Conservation (phyloP, 2,797 vertebrate genomes). For the Poeciliopsis infans region DNA sequence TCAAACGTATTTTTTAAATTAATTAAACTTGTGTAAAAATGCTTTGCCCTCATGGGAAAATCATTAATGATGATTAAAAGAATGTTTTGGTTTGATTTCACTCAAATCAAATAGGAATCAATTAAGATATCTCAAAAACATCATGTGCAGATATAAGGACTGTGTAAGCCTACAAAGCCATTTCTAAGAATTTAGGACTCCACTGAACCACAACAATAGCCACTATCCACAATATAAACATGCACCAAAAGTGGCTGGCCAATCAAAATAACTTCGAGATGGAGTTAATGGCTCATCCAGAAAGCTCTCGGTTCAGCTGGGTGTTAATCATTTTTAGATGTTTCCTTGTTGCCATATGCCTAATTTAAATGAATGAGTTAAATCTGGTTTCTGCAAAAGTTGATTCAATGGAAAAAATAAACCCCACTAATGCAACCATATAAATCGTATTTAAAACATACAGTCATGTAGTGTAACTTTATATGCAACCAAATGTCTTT, state of each 20-base stretch:
- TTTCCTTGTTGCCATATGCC: background rate
- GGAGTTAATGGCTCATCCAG: background rate
- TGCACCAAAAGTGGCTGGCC: background rate
- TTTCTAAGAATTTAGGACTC: background rate
- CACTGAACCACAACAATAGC: background rate
- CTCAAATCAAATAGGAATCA: background rate
- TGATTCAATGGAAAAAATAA: background rate
- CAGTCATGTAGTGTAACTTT: background rate
- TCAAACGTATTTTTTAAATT: background rate
- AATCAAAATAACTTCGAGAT: background rate
- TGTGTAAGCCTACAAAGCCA: background rate
- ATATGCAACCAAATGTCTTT: constrained; percentile 6
- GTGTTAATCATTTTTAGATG: background rate
- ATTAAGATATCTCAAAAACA: background rate
- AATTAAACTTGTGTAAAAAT: background rate
- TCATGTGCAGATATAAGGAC: background rate
- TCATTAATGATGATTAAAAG: background rate
- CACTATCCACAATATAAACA: background rate
- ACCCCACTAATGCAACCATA: background rate
- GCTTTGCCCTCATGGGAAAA: background rate
- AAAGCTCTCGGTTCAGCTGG: background rate
- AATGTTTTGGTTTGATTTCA: background rate
- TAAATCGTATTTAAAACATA: background rate
- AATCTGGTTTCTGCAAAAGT: background rate
- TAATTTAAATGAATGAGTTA: background rate